Percentiles rank a stretch among this genome's conserved stretches.
Conservation (phyloP, 2,797 vertebrate species). For the Lophotriccus pileatus region DNA sequence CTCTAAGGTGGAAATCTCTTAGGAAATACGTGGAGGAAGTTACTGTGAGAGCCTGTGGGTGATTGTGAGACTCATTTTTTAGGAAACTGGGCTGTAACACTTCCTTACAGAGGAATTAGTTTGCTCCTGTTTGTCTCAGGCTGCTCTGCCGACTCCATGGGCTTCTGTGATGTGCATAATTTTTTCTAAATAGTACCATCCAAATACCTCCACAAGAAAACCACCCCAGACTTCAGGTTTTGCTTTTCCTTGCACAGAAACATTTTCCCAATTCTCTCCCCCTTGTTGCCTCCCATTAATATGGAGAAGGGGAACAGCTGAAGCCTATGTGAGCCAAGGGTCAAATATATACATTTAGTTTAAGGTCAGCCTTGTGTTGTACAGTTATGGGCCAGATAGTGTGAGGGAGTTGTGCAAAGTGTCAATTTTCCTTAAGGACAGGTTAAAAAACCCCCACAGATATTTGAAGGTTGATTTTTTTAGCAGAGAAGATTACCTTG, state of each 20-base stretch:
- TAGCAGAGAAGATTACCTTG: background rate
- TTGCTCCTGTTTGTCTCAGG: background rate
- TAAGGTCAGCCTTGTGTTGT: background rate
- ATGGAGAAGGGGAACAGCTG: background rate
- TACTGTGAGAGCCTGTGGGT: background rate
- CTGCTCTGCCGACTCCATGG: background rate
- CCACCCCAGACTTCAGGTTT: background rate
- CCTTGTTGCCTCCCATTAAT: fast-evolving
- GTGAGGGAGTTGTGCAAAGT: background rate
- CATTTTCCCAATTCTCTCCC: background rate
- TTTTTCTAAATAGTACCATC: background rate
- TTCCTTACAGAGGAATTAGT: background rate
- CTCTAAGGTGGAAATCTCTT: background rate
- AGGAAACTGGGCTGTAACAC: background rate
- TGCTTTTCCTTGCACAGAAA: background rate
- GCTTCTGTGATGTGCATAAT: fast-evolving
- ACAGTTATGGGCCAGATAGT: background rate
- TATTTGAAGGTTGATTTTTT: background rate
- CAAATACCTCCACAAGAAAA: background rate
- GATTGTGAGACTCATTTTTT: background rate
- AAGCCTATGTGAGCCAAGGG: background rate
- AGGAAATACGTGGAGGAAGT: background rate
- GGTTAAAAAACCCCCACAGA: fast-evolving
- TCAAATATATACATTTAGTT: background rate
- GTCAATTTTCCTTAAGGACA: background rate